A percentile compares a stretch with the other conserved stretches of the same genome.
These are phyloP conservation scores for Phalera bucephala DNA, from an alignment of 2,888 invertebrate genomes.

Conservation along the genomic window DNA sequence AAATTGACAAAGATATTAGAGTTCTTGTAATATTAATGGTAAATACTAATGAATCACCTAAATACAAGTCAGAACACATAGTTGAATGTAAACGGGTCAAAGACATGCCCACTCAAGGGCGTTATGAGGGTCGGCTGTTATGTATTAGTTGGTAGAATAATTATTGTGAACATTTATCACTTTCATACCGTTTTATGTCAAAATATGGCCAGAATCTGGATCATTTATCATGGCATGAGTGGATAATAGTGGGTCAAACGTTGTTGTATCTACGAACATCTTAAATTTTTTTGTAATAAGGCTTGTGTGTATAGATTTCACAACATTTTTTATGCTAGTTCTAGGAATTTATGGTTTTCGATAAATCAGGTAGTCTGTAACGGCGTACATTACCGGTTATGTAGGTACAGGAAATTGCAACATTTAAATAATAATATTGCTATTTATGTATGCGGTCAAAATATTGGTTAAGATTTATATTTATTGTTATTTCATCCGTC, in stretches of 20 bases:
- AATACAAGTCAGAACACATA: conserved; percentile 2
- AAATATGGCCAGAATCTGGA: conserved; percentile 39
- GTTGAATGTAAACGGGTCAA: conserved; percentile 6
- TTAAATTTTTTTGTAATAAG: conserved; percentile 14
- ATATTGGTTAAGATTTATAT: no score
- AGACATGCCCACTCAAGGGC: conserved; percentile 12
- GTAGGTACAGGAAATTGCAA: no score
- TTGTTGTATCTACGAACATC: conserved; percentile 13
- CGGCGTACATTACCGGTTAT: no score
- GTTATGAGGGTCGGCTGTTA: conserved; percentile 17
- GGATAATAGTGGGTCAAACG: conserved; percentile 40
- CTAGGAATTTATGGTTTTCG: no score
- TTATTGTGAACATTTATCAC: conserved; percentile 53
- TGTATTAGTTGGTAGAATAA: conserved; percentile 38
- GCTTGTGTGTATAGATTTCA: no score
- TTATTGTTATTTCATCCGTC: no score
- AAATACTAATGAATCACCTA: not conserved
- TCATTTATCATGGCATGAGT: conserved; percentile 48
- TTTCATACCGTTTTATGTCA: conserved; percentile 48
- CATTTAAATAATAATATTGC: no score
- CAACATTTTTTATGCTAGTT: no score
- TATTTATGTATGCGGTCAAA: no score
- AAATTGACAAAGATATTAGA: no score
- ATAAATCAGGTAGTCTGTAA: no score
- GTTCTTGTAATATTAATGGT: not conserved